phyloP scores from a whole-genome alignment of 2,797 vertebrate genomes.

The Myotis myotis region DNA sequence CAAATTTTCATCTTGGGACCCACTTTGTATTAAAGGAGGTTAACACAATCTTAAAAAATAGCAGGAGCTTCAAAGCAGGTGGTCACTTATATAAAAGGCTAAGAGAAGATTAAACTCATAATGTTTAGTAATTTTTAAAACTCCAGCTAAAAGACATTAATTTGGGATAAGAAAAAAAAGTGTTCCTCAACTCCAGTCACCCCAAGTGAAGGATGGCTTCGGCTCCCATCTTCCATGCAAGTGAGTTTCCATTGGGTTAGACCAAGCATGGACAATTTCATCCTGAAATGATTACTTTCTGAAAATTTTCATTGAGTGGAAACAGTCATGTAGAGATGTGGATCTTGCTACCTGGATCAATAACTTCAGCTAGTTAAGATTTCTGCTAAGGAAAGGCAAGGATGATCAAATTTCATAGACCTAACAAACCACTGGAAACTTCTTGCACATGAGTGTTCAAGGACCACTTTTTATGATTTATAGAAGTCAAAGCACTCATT shows the following conservation, averaged over 20 bases:
- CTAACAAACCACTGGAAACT: slow-evolving; percentile 61
- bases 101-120: not conserved
- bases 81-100: not conserved
- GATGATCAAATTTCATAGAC: slow-evolving; percentile 63
- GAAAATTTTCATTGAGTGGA: slow-evolving; percentile 61
- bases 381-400: slow-evolving; percentile 61
- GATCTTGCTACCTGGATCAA: slow-evolving; percentile 73
- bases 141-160: not conserved
- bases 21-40: not conserved
- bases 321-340: slow-evolving; percentile 43
- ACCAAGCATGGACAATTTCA: slow-evolving; percentile 54
- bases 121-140: slow-evolving; percentile 22
- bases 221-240: slow-evolving; percentile 34
- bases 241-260: slow-evolving; percentile 56
- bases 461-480: slow-evolving; percentile 76
- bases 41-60: slow-evolving; percentile 11
- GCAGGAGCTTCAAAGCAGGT: not conserved
- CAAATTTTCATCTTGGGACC: not conserved
- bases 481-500: slow-evolving; percentile 68
- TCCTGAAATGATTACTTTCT: slow-evolving; percentile 63
- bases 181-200: slow-evolving; percentile 20
- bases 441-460: slow-evolving; percentile 66
- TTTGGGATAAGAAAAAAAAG: slow-evolving; percentile 18
- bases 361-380: slow-evolving; percentile 64
- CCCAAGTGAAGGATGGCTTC: not conserved